A percentile compares a stretch with the other conserved stretches of the same genome.
Conservation (phyloP, 2,113 vertebrate species). For the Microtus richardsoni region DNA sequence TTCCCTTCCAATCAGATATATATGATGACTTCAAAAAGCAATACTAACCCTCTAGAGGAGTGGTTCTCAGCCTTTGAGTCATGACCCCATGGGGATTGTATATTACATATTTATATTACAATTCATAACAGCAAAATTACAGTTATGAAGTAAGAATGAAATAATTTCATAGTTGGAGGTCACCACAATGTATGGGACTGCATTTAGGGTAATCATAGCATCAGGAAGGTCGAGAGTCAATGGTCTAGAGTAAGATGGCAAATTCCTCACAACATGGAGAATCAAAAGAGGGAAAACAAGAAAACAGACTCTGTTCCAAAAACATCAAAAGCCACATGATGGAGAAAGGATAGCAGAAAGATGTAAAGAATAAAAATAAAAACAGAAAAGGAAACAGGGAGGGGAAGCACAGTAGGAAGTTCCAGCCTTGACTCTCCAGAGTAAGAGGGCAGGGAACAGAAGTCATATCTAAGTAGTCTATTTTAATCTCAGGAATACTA, state of each 20-base stretch:
- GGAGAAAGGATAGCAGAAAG: neutral
- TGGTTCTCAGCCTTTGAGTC: neutral
- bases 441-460: neutral
- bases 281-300: neutral
- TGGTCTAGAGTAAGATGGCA: neutral
- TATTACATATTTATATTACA: neutral
- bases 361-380: neutral
- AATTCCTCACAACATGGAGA: neutral
- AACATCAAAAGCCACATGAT: too few species aligned
- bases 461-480: neutral
- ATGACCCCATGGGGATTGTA: neutral
- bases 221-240: neutral
- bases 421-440: neutral
- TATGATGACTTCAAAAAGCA: neutral
- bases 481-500: neutral
- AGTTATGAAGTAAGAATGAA: neutral
- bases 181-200: neutral
- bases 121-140: neutral
- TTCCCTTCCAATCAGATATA: neutral
- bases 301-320: neutral
- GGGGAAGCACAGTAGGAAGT: too few species aligned
- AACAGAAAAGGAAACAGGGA: neutral
- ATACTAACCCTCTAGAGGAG: neutral
- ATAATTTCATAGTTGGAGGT: neutral
- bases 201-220: neutral